Evolutionary conservation across 2,797 vertebrate species (phyloP), one percentile per base, ranked within the genome.

Genomic region (Phalanger gymnotis): DNA sequence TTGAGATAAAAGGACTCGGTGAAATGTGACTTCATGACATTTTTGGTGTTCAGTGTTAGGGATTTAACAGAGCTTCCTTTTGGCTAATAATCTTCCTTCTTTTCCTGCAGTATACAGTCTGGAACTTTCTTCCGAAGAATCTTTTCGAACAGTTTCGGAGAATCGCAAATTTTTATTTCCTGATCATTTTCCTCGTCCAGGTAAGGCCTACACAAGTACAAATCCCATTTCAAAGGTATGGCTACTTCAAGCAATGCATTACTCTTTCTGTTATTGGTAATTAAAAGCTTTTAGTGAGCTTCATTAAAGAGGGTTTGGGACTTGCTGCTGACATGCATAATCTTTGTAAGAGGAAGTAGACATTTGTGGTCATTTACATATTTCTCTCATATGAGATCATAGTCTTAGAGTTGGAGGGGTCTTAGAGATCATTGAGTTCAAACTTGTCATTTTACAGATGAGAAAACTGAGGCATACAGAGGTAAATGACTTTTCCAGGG

Each of bases 61-160:
- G 54, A 54, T 96, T 96, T 95, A 87, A 87, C 91, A 56, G 93
- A 93, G 30, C 95, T 93, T 93, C 5, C 22, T 94, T 96, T 94
- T 54, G 90, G 90, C 58, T 95, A 94, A 92, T 90, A 47, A 53
- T 96, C 22, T 94, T 95, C 58, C 93, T 66, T 61, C 27, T 30
- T 98, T 73, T 40, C 92, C 97, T 34, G 0, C 96, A 99, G 99
- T 99, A 99, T 98, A 99, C 99, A 22, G 98, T 99, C 97, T 99
- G 99, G 99, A 99, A 99, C 98, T 99, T 99, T 98, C 99, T 99
- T 98, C 99, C 99, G 97, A 99, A 99, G 99, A 99, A 99, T 98
- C 98, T 99, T 91, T 99, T 99, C 97, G 99, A 99, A 98, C 99
- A 99, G 98, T 99, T 99, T 97, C 99, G 99, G 99, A 99, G 99